Evolutionary conservation across 2,113 vertebrate genomes (phyloP).

Genomic region (Manacus vitellinus): DNA sequence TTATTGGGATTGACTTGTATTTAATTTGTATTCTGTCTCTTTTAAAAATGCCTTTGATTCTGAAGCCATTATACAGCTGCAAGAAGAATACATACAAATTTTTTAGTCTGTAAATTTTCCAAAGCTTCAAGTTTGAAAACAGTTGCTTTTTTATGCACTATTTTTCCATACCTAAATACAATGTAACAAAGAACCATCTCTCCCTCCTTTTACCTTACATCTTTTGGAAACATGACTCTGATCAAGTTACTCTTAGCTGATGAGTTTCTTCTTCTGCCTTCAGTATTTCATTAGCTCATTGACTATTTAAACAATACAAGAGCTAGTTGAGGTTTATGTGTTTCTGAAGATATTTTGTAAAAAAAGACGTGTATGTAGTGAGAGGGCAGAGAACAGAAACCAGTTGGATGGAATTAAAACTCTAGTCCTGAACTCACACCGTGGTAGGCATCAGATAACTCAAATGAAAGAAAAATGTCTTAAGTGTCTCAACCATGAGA

Average conservation of each 20-base stretch:
- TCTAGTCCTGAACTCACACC: neutral
- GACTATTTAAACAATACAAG: neutral
- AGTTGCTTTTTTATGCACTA: fast-evolving
- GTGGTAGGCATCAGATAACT: neutral
- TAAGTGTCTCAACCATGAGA: neutral
- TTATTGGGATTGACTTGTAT: neutral
- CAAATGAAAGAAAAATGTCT: neutral
- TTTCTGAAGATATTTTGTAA: neutral
- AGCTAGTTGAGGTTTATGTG: neutral
- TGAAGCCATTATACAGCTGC: neutral
- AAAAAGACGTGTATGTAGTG: neutral
- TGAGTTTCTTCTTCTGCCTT: neutral
- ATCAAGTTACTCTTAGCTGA: neutral
- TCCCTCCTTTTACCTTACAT: neutral
- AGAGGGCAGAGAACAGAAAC: neutral
- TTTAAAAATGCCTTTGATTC: neutral
- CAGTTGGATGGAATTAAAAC: neutral
- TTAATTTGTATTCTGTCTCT: neutral
- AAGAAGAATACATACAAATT: neutral
- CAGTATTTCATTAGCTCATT: neutral
- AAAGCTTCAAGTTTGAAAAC: neutral
- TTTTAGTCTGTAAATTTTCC: neutral
- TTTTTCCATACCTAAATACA: neutral
- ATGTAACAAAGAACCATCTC: neutral
- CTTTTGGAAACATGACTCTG: neutral